Evolutionary conservation across 23 tunicate genomes (phyloP).

Genomic region (Corella eumyota): DNA sequence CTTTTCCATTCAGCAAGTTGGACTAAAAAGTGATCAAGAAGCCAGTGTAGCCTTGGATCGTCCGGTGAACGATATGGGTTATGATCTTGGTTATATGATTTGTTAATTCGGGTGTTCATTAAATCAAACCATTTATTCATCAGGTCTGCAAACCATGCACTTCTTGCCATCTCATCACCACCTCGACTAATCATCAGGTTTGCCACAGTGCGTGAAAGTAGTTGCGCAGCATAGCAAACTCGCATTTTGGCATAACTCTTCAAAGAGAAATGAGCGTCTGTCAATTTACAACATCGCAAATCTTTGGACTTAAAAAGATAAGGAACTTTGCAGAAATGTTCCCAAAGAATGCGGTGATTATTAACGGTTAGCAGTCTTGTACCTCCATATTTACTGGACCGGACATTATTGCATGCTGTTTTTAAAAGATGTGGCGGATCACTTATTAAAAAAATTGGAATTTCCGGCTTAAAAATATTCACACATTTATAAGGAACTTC

Average conservation of each 20-base stretch:
- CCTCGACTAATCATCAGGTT: slow-evolving; percentile 9
- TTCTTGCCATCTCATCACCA: slow-evolving; percentile 15
- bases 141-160: slow-evolving; percentile 24
- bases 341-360: no score
- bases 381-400: no score
- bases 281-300: slow-evolving; percentile 14
- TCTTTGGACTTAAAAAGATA: slow-evolving; percentile 1
- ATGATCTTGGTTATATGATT: neutral
- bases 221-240: slow-evolving; percentile 18
- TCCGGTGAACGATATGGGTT: slow-evolving; percentile 1
- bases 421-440: no score
- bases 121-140: slow-evolving; percentile 13
- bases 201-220: slow-evolving; percentile 3
- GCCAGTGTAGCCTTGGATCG: no score
- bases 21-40: no score
- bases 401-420: no score
- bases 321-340: slow-evolving; percentile 15
- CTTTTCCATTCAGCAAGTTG: no score
- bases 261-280: slow-evolving; percentile 16
- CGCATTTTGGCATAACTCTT: slow-evolving; percentile 20
- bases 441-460: no score
- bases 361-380: no score
- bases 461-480: no score
- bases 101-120: slow-evolving; percentile 1
- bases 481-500: no score